Evolutionary conservation across 2,888 invertebrate genomes (phyloP).

Genomic region (Hydrotaea cyrtoneurina): DNA sequence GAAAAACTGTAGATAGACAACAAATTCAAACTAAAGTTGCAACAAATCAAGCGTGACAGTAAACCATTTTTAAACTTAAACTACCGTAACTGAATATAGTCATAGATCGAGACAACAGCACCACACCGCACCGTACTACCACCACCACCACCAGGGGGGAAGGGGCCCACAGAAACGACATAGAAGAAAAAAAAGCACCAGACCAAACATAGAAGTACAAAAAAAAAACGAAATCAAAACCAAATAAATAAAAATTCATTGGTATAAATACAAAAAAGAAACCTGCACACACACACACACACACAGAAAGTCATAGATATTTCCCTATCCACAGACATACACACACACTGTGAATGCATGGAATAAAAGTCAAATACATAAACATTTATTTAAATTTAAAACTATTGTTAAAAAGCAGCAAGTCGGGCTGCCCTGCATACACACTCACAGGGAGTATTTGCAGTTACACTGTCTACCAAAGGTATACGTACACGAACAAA

Average conservation of each 20-base stretch:
- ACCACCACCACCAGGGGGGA: neutral
- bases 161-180: conserved; percentile 17
- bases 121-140: neutral
- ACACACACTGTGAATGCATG: neutral
- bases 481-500: too few relatives aligned
- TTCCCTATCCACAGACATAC: conserved; percentile 24
- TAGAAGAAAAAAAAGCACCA: too few relatives aligned
- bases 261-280: conserved; percentile 53
- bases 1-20: conserved; percentile 22
- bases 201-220: conserved; percentile 9
- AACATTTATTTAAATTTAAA: conserved; percentile 62
- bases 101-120: conserved; percentile 9
- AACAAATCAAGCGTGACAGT: conserved; percentile 68
- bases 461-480: neutral
- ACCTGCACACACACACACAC: too few relatives aligned
- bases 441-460: conserved; percentile 3
- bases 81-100: conserved; percentile 63
- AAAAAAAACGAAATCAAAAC: conserved; percentile 57
- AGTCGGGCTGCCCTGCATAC: conserved; percentile 5
- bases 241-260: conserved; percentile 64
- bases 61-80: conserved; percentile 68
- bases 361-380: conserved; percentile 58
- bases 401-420: conserved; percentile 12
- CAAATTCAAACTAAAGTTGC: conserved; percentile 53
- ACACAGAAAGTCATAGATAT: conserved; percentile 36